These are phyloP conservation scores for Halichondria panicea DNA, from an alignment of 37 sponge, comb jelly and placozoan species.

Conservation along the genomic window DNA sequence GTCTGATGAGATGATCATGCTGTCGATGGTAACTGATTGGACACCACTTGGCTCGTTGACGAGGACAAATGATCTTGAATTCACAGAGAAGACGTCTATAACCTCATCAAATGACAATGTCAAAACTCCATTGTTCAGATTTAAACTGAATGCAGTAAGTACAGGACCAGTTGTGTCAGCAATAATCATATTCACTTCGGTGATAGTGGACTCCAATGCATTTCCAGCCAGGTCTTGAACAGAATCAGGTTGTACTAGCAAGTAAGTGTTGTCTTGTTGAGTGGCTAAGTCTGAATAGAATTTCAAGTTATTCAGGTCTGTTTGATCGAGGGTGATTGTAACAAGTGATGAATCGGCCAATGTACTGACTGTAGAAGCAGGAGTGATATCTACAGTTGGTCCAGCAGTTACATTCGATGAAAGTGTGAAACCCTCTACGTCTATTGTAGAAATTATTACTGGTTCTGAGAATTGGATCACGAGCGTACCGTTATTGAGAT, in stretches of 20 bases:
- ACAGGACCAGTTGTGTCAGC: constrained; percentile 58
- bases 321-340: constrained; percentile 38
- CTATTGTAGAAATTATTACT: constrained; percentile 19
- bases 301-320: constrained; percentile 66
- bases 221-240: constrained; percentile 66
- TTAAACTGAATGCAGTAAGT: constrained; percentile 46
- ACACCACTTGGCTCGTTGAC: constrained; percentile 46
- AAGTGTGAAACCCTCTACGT: constrained; percentile 42
- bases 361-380: constrained; percentile 36
- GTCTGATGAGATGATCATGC: constrained; percentile 13
- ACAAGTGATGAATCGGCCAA: constrained; percentile 30
- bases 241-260: constrained; percentile 31
- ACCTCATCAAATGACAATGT: constrained; percentile 68
- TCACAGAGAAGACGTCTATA: constrained; percentile 46
- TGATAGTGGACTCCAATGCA: constrained; percentile 7
- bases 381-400: constrained; percentile 18
- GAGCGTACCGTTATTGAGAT: constrained; percentile 63
- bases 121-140: constrained; percentile 58
- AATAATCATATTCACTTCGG: constrained; percentile 4
- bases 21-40: constrained; percentile 28
- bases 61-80: constrained; percentile 34
- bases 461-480: constrained; percentile 79
- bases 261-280: constrained; percentile 32
- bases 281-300: constrained; percentile 22
- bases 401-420: not conserved